Conservation (phyloP, 2,113 vertebrate species). For the Candoia aspera region DNA sequence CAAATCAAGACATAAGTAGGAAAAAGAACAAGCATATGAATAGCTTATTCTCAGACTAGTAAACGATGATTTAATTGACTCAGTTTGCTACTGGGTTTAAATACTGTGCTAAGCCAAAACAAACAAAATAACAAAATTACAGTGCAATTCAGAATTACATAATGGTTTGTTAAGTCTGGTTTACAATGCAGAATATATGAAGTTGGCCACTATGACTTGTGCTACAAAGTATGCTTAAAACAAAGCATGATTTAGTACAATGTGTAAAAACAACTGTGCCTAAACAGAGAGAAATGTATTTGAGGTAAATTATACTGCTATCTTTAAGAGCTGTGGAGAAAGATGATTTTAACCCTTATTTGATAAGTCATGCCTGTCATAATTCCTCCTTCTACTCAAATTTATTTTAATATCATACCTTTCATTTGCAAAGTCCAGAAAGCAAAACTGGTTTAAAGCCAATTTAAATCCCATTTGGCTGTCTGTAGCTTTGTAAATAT, state of each 20-base stretch:
- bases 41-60: neutral
- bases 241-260: neutral
- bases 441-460: constrained; percentile 3
- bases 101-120: neutral
- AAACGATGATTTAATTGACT: neutral
- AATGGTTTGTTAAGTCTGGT: neutral
- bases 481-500: neutral
- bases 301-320: neutral
- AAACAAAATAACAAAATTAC: neutral
- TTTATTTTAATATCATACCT: neutral
- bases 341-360: neutral
- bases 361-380: neutral
- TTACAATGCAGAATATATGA: neutral
- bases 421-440: neutral
- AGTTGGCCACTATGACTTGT: neutral
- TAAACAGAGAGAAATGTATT: neutral
- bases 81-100: neutral
- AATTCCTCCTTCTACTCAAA: neutral
- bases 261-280: neutral
- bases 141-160: neutral
- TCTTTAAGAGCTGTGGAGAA: neutral
- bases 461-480: neutral
- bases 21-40: neutral
- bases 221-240: neutral
- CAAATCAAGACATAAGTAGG: neutral